Evolutionary conservation across 23 tunicate species (phyloP).

Genomic region (Diplosoma virens): DNA sequence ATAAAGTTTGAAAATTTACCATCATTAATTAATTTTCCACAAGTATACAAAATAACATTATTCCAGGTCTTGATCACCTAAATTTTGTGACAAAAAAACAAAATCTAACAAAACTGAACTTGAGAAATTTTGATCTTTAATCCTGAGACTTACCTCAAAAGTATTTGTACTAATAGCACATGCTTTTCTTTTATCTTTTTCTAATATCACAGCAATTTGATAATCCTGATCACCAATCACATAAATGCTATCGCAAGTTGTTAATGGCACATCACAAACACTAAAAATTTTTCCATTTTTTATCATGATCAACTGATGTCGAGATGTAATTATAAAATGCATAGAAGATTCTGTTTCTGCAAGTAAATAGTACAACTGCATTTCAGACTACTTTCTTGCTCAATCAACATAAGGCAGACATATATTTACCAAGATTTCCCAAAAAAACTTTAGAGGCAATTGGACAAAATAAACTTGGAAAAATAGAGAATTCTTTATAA

Average conservation of each 20-base stretch:
- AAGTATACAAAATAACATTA: neutral
- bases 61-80: slow-evolving; percentile 17
- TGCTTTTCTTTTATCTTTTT: neutral
- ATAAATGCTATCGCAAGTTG: neutral
- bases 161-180: slow-evolving; percentile 11
- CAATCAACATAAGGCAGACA: no score
- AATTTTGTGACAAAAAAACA: slow-evolving; percentile 3
- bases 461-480: no score
- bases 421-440: no score
- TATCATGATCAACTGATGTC: slow-evolving; percentile 15
- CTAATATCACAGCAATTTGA: neutral
- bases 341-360: no score
- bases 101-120: neutral
- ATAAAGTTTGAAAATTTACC: neutral
- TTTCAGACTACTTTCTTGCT: no score
- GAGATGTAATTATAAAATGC: no score
- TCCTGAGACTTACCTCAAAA: slow-evolving; percentile 35
- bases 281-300: slow-evolving; percentile 10
- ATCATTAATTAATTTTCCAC: neutral
- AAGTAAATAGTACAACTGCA: no score
- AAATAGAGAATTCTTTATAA: no score
- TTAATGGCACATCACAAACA: slow-evolving; percentile 33
- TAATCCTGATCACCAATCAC: slow-evolving; percentile 7
- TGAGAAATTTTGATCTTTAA: no score
- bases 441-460: no score